Percentiles rank a stretch among this genome's conserved stretches.
Conservation (phyloP, 1,140 invertebrate species). For the Atta texana region DNA sequence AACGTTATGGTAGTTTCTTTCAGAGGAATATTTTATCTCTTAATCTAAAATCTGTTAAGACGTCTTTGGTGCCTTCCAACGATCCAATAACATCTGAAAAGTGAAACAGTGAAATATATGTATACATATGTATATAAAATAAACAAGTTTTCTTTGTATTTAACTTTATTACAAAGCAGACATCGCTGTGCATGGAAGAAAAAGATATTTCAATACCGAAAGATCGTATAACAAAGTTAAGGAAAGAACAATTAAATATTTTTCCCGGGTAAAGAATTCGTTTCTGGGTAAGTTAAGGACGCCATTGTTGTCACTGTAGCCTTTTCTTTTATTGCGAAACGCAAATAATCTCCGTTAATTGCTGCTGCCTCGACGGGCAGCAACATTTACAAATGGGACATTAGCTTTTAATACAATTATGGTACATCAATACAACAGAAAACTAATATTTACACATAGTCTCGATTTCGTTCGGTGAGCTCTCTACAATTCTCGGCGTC, state of each 20-base stretch:
- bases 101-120: constrained; percentile 6
- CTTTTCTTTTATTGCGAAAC: constrained; percentile 51
- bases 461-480: constrained; percentile 35
- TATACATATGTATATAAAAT: not conserved
- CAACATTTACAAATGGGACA: constrained; percentile 49
- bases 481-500: constrained; percentile 2
- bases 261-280: constrained; percentile 9
- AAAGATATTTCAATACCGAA: not conserved
- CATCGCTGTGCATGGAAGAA: not conserved
- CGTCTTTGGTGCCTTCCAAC: not conserved
- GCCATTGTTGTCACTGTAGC: constrained; percentile 53
- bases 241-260: constrained; percentile 8
- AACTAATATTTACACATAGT: constrained; percentile 51
- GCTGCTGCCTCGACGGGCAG: constrained; percentile 16
- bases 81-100: not conserved
- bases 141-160: not conserved
- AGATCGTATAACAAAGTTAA: not conserved
- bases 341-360: constrained; percentile 53
- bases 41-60: constrained; percentile 2
- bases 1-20: not conserved
- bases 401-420: constrained; percentile 55
- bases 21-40: constrained; percentile 4
- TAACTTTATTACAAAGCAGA: constrained; percentile 25
- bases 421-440: constrained; percentile 47
- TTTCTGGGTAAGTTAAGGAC: constrained; percentile 53